Evolutionary conservation across 2,797 vertebrate species (phyloP).

Genomic region (Decapterus maruadsi): DNA sequence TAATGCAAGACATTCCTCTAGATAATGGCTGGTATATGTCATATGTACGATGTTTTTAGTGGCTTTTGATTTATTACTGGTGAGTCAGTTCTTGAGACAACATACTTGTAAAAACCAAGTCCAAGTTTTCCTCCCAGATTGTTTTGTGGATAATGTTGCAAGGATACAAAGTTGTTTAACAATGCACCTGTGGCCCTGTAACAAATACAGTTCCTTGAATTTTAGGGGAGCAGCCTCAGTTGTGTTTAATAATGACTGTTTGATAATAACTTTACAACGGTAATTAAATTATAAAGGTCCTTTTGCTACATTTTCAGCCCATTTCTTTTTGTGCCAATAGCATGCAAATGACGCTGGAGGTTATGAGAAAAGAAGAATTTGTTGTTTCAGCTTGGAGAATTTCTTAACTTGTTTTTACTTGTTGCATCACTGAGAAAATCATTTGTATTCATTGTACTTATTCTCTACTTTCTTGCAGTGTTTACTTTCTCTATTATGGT

Average conservation of each 20-base stretch:
- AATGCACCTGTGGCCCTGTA: background rate
- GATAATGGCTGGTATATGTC: background rate
- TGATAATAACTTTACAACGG: background rate
- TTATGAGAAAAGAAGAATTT: background rate
- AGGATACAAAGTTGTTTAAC: background rate
- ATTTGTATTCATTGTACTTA: background rate
- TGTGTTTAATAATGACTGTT: background rate
- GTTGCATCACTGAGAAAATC: background rate
- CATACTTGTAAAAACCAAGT: background rate
- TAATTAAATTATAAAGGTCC: background rate
- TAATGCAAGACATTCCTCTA: background rate
- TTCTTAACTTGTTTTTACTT: background rate
- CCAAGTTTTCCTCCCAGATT: background rate
- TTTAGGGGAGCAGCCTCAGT: background rate
- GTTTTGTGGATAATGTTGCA: conserved; percentile 7
- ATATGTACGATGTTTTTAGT: background rate
- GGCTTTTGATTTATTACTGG: background rate
- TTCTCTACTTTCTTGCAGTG: background rate
- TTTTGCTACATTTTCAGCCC: background rate
- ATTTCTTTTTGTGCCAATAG: background rate
- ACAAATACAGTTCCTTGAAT: background rate
- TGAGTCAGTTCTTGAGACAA: background rate
- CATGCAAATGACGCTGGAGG: background rate
- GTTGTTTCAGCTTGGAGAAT: conserved; percentile 8
- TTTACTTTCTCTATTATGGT: background rate